Conservation (phyloP, 2,888 invertebrate genomes). For the Anticlea derivata region DNA sequence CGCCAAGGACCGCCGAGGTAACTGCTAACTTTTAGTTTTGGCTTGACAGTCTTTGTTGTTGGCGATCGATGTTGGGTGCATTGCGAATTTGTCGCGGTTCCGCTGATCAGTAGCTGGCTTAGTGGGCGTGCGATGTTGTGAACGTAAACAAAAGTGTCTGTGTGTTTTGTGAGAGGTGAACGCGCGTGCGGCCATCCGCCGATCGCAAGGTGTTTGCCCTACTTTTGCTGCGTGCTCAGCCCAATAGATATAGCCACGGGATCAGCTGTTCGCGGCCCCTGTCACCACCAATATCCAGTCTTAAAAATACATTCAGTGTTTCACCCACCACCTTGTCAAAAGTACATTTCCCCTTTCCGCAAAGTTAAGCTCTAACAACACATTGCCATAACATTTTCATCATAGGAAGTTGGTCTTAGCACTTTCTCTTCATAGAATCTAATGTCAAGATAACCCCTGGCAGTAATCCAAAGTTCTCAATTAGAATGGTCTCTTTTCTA, state of each 20-base stretch:
- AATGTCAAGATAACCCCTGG: conserved; percentile 57
- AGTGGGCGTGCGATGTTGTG: conserved; percentile 54
- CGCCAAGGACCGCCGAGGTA: conserved; percentile 91
- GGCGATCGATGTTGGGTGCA: conserved; percentile 50
- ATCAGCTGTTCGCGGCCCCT: conserved; percentile 77
- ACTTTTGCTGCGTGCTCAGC: conserved; percentile 74
- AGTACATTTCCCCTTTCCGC: conserved; percentile 25
- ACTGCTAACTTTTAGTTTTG: conserved; percentile 65
- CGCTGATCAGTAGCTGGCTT: conserved; percentile 60
- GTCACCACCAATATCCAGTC: conserved; percentile 40
- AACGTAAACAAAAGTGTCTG: conserved; percentile 67
- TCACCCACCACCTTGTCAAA: conserved; percentile 20
- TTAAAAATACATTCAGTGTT: conserved; percentile 51
- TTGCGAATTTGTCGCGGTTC: conserved; percentile 67
- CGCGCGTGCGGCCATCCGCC: conserved; percentile 59
- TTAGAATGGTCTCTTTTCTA: conserved; percentile 61
- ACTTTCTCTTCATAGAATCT: conserved; percentile 51
- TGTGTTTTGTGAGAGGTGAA: conserved; percentile 51
- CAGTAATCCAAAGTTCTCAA: conserved; percentile 66
- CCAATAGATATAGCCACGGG: conserved; percentile 79
- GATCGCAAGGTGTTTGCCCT: conserved; percentile 77
- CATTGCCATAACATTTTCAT: conserved; percentile 29
- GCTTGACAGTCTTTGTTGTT: conserved; percentile 81
- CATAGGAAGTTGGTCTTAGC: conserved; percentile 51
- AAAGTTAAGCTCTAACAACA: conserved; percentile 29